A percentile compares a stretch with the other conserved stretches of the same genome.
Conservation (phyloP, 2,113 vertebrate species). For the Catharus minimus region DNA sequence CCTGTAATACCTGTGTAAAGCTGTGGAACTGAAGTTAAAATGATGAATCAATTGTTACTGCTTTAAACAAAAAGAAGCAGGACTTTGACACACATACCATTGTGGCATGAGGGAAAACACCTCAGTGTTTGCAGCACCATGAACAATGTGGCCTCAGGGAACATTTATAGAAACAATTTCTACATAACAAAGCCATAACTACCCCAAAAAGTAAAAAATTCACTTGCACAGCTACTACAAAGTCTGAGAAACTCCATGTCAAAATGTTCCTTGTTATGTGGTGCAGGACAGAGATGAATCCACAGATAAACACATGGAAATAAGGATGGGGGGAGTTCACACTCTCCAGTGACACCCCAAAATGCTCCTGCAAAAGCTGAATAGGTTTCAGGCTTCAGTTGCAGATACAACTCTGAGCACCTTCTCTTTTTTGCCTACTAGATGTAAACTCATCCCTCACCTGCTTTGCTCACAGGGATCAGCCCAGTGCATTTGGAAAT, state of each 20-base stretch:
- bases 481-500: neutral
- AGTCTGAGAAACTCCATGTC: neutral
- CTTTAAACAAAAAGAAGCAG: neutral
- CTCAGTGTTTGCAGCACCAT: neutral
- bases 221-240: neutral
- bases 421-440: neutral
- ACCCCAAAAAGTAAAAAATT: neutral
- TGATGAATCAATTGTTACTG: neutral
- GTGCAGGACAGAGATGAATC: neutral
- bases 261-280: rapidly evolving
- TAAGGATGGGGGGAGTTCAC: neutral
- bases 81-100: neutral
- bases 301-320: rapidly evolving
- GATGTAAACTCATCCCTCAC: neutral
- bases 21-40: neutral
- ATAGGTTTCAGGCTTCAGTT: neutral
- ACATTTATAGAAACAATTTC: neutral
- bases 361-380: rapidly evolving
- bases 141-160: neutral
- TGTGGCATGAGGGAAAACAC: neutral
- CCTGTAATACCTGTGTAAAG: neutral
- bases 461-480: neutral
- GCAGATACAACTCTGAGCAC: neutral
- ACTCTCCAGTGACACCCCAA: neutral
- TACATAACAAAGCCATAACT: neutral